Conservation (phyloP, 2,888 invertebrate genomes). For the Drosophila robusta region DNA sequence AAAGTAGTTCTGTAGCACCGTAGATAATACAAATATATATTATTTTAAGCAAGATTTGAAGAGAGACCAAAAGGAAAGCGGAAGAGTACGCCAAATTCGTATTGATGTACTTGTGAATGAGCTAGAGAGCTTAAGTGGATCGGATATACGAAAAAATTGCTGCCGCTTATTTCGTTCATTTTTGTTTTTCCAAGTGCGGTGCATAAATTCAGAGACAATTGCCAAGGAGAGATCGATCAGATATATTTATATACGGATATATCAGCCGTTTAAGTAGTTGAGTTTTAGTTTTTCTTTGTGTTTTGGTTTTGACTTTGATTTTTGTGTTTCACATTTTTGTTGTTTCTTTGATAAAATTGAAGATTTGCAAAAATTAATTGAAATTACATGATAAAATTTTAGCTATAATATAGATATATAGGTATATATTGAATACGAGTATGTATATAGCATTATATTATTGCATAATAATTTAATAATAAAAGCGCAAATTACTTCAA, state of each 20-base stretch:
- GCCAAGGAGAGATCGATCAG: constrained; percentile 27
- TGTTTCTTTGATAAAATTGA: constrained; percentile 26
- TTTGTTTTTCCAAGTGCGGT: constrained; percentile 36
- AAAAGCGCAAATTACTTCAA: constrained; percentile 45
- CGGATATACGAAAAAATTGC: constrained; percentile 20
- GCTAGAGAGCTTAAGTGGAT: constrained; percentile 24
- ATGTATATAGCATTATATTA: constrained; percentile 53
- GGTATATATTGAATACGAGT: constrained; percentile 48
- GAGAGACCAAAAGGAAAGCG: constrained; percentile 44
- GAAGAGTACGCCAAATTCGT: constrained; percentile 37
- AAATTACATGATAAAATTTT: constrained; percentile 50
- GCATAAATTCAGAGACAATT: constrained; percentile 14
- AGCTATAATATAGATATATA: constrained; percentile 49
- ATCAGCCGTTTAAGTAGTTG: constrained; percentile 33
- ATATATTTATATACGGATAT: constrained; percentile 12
- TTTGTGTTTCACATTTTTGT: constrained; percentile 11
- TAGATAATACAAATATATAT: constrained; percentile 15
- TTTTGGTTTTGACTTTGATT: constrained; percentile 30
- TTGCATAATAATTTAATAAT: constrained; percentile 46
- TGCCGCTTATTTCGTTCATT: constrained; percentile 9
- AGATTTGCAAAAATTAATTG: constrained; percentile 48
- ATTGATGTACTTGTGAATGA: constrained; percentile 21
- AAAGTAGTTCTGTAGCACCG: constrained; percentile 36
- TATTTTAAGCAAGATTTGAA: constrained; percentile 37
- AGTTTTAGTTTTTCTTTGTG: constrained; percentile 73